Percentiles rank a stretch among this genome's conserved stretches.
phyloP scores from a whole-genome alignment of 2,888 invertebrate genomes.

The Boloria selene region DNA sequence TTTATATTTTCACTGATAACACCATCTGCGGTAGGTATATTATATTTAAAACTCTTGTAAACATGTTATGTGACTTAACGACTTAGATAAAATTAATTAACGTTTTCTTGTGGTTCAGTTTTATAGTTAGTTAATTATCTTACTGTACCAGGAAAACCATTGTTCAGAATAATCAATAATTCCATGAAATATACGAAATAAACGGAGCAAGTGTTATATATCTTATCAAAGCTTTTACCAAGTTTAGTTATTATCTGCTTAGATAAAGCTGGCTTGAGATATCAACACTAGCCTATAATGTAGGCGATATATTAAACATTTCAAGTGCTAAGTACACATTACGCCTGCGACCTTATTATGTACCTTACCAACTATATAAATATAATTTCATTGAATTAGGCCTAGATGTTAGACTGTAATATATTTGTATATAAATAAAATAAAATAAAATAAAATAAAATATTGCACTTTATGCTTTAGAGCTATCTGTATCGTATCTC shows the following conservation, averaged over 20 bases:
- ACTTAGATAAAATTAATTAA: constrained; percentile 30
- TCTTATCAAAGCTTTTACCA: constrained; percentile 74
- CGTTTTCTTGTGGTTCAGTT: constrained; percentile 28
- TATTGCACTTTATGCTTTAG: not conserved
- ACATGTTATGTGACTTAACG: constrained; percentile 14
- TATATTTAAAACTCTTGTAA: constrained; percentile 7
- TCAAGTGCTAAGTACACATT: constrained; percentile 66
- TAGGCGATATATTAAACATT: constrained; percentile 60
- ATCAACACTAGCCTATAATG: constrained; percentile 65
- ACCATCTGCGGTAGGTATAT: not conserved
- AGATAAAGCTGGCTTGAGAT: constrained; percentile 78
- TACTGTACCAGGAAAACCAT: constrained; percentile 31
- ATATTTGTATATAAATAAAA: too few relatives aligned
- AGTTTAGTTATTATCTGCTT: constrained; percentile 65
- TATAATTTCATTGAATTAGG: too few relatives aligned
- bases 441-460: too few relatives aligned
- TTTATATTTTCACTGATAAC: not conserved
- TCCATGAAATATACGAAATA: constrained; percentile 19
- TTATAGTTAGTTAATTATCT: constrained; percentile 14
- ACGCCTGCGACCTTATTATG: constrained; percentile 25
- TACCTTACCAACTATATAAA: too few relatives aligned
- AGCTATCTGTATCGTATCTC: constrained; percentile 10
- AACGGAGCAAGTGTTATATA: constrained; percentile 45
- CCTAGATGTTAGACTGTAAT: too few relatives aligned
- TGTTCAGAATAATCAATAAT: constrained; percentile 29